These are phyloP conservation scores for Herpetotheres cachinnans DNA, from an alignment of 2,113 vertebrate species.

Conservation along the genomic window DNA sequence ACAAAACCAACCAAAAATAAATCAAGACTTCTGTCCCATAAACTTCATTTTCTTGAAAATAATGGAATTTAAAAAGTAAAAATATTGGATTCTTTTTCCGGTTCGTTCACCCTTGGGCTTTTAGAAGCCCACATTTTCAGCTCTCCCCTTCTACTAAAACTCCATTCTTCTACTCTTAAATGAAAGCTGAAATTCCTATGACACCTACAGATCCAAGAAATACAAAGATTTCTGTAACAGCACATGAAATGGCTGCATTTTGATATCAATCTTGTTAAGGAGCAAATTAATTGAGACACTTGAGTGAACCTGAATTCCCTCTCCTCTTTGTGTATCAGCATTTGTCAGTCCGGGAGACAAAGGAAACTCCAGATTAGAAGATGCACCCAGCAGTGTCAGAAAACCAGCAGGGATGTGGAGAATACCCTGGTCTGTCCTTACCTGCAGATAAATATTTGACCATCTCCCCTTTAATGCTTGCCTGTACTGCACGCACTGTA, in stretches of 20 bases:
- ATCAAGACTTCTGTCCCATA: neutral
- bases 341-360: neutral
- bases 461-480: neutral
- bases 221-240: neutral
- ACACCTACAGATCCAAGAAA: neutral
- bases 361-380: neutral
- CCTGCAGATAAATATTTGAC: no score
- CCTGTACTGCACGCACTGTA: accelerated
- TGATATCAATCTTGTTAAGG: neutral
- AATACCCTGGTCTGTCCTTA: accelerated
- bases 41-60: neutral
- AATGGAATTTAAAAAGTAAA: neutral
- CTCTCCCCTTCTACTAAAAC: neutral
- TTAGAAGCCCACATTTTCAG: neutral
- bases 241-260: accelerated
- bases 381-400: neutral
- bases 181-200: accelerated
- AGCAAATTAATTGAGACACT: accelerated
- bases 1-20: no score
- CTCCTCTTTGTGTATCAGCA: accelerated
- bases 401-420: neutral
- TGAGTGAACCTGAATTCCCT: neutral
- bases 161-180: neutral
- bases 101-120: no score
- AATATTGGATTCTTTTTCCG: neutral